Conservation (phyloP, 1,140 invertebrate species). For the Drosophila elegans region DNA sequence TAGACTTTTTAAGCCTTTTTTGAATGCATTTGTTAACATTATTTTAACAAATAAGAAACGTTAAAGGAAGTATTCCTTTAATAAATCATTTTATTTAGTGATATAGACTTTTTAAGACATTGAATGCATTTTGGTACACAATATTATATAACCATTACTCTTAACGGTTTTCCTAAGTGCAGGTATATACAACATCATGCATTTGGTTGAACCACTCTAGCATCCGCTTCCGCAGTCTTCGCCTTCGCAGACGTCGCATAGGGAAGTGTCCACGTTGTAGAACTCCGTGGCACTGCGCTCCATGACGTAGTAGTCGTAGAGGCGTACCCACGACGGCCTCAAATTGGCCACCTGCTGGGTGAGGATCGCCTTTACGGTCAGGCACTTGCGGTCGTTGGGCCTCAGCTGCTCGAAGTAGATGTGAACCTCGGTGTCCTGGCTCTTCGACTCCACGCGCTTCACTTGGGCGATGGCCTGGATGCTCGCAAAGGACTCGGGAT, state of each 20-base stretch:
- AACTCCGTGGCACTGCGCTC: constrained; percentile 89
- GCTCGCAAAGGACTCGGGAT: constrained; percentile 52
- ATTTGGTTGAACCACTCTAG: too few species aligned
- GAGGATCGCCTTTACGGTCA: constrained; percentile 92
- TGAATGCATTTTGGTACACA: too few species aligned
- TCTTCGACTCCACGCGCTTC: constrained; percentile 90
- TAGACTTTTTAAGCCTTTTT: too few species aligned
- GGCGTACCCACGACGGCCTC: constrained; percentile 92
- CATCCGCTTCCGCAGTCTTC: constrained; percentile 86
- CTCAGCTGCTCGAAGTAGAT: constrained; percentile 94
- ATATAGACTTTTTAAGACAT: background rate
- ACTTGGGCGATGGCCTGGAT: constrained; percentile 56
- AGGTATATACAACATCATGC: too few species aligned
- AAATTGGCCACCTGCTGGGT: constrained; percentile 94
- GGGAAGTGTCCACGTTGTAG: constrained; percentile 89
- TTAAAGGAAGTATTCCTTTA: too few species aligned
- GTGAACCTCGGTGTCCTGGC: constrained; percentile 90
- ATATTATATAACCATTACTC: too few species aligned
- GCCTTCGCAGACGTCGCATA: constrained; percentile 92
- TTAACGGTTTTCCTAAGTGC: too few species aligned
- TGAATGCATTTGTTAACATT: too few species aligned
- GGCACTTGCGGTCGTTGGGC: constrained; percentile 88
- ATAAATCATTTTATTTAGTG: background rate
- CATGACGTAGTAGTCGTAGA: constrained; percentile 97
- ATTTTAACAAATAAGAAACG: too few species aligned